These are phyloP conservation scores for Seira sanloemensis DNA, from an alignment of 2,888 invertebrate genomes.

Conservation along the genomic window DNA sequence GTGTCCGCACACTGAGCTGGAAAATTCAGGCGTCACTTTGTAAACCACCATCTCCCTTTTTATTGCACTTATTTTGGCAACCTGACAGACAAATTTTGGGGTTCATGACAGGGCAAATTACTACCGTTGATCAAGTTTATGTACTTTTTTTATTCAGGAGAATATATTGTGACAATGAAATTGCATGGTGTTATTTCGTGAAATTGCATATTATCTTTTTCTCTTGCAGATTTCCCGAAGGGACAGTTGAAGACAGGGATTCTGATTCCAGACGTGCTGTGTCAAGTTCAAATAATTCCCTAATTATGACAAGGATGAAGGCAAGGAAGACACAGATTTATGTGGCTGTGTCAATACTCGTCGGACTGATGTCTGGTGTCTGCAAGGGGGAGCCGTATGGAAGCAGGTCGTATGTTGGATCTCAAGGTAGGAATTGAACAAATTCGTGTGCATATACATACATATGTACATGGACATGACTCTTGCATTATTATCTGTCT, in stretches of 20 bases:
- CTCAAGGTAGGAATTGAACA: slow-evolving; percentile 36
- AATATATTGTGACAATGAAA: not conserved
- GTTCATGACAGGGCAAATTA: slow-evolving; percentile 22
- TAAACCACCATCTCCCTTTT: slow-evolving; percentile 13
- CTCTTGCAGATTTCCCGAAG: not conserved
- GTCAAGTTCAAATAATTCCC: slow-evolving; percentile 4
- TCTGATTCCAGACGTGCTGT: not conserved
- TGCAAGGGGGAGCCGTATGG: slow-evolving; percentile 43
- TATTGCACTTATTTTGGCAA: slow-evolving; percentile 46
- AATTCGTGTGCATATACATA: too few relatives aligned
- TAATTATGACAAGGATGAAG: slow-evolving; percentile 5
- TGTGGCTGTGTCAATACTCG: not conserved
- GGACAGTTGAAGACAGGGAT: not conserved
- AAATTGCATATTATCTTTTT: slow-evolving; percentile 4
- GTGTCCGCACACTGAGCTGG: not conserved
- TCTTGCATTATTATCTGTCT: not conserved
- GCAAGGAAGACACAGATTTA: not conserved
- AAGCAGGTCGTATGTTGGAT: slow-evolving; percentile 37
- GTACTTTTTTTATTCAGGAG: not conserved
- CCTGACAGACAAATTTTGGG: slow-evolving; percentile 48
- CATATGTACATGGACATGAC: too few relatives aligned
- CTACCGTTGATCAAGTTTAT: slow-evolving; percentile 14
- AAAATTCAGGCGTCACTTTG: slow-evolving; percentile 2
- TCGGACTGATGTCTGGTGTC: not conserved
- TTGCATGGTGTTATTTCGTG: not conserved